These are phyloP conservation scores for Drosophila nannoptera DNA, from an alignment of 1,140 invertebrate genomes.

Conservation along the genomic window DNA sequence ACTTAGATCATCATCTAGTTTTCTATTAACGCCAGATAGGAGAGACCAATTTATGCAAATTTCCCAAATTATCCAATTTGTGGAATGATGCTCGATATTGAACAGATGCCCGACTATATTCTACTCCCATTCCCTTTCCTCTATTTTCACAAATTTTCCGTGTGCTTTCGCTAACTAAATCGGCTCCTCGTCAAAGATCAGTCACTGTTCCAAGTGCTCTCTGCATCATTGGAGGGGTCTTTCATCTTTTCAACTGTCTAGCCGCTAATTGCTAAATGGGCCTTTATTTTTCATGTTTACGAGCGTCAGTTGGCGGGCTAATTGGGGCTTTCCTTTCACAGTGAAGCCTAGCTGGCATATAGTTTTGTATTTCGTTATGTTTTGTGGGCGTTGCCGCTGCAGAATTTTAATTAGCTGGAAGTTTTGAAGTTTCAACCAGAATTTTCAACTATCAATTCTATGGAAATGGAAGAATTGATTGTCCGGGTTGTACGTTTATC, in stretches of 20 bases:
- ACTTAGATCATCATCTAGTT: constrained; percentile 5
- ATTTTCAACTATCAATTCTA: constrained; percentile 28
- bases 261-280: constrained; percentile 66
- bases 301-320: constrained; percentile 47
- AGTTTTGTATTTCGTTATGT: constrained; percentile 6
- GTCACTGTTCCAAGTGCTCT: constrained; percentile 6
- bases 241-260: constrained; percentile 43
- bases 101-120: background rate
- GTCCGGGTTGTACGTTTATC: constrained; percentile 49
- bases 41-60: background rate
- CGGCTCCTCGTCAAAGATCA: constrained; percentile 3
- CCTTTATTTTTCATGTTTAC: constrained; percentile 41
- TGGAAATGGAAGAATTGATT: constrained; percentile 47
- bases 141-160: background rate
- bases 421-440: constrained; percentile 25
- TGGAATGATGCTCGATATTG: background rate
- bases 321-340: constrained; percentile 56
- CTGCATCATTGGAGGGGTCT: constrained; percentile 21
- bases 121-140: background rate
- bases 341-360: constrained; percentile 7
- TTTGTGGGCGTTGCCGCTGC: constrained; percentile 57
- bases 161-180: background rate
- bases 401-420: constrained; percentile 62
- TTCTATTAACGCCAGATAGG: background rate
- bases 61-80: background rate